These are phyloP conservation scores for Amphiprion ocellaris DNA, from an alignment of 2,113 vertebrate genomes.

Conservation along the genomic window DNA sequence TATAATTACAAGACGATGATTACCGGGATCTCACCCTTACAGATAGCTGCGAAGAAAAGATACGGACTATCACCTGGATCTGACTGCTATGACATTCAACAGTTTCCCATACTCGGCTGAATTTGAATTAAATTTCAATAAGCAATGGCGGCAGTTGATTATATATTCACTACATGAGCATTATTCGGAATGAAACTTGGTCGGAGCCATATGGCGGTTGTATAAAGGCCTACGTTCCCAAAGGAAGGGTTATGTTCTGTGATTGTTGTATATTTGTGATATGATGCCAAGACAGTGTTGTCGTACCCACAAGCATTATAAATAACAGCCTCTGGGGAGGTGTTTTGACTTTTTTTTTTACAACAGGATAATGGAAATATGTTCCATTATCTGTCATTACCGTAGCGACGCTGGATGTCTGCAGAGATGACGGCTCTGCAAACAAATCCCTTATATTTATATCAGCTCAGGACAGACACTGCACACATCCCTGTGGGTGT, in stretches of 20 bases:
- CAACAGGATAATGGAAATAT: background rate
- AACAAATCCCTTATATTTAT: background rate
- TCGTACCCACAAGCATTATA: background rate
- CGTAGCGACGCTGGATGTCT: background rate
- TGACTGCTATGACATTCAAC: background rate
- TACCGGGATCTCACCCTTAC: conserved; percentile 26
- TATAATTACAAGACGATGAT: conserved; percentile 44
- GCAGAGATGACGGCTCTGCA: background rate
- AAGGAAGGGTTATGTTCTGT: background rate
- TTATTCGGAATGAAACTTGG: background rate
- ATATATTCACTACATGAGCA: background rate
- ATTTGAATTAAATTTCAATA: background rate
- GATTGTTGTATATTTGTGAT: conserved; percentile 2
- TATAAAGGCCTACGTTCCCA: background rate
- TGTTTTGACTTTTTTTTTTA: too few species aligned
- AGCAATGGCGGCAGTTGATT: background rate
- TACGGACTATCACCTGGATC: background rate
- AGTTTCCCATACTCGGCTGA: background rate
- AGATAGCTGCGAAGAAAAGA: background rate
- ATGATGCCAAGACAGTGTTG: conserved; percentile 6
- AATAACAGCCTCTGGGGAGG: conserved; percentile 1
- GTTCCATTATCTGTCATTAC: conserved; percentile 4
- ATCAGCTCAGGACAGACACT: background rate
- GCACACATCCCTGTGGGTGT: background rate
- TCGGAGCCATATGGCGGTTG: conserved; percentile 19